Evolutionary conservation across 2,888 invertebrate species (phyloP).

Genomic region (Callyntrura sp.): DNA sequence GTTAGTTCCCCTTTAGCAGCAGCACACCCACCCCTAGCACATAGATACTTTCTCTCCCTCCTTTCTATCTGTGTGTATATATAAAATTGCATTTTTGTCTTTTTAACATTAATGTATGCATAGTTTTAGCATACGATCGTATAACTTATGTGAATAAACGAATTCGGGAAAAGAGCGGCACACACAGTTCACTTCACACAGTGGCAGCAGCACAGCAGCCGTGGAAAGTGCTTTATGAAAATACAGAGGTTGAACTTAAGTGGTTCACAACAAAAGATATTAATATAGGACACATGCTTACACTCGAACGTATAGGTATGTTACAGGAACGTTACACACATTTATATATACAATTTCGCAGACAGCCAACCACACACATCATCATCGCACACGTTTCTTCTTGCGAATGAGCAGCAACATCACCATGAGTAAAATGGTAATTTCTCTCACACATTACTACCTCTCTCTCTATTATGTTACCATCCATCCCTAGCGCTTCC

Average conservation of each 20-base stretch:
- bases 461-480: background rate
- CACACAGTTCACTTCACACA: background rate
- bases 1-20: too few relatives aligned
- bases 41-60: background rate
- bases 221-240: conserved; percentile 7
- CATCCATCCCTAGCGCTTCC: background rate
- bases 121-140: conserved; percentile 46
- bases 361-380: conserved; percentile 8
- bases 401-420: conserved; percentile 43
- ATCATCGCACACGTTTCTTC: conserved; percentile 1
- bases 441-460: conserved; percentile 43
- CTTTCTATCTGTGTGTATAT: background rate
- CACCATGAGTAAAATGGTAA: conserved; percentile 63
- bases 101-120: conserved; percentile 61
- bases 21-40: background rate
- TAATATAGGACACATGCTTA: conserved; percentile 14
- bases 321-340: background rate
- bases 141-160: conserved; percentile 44
- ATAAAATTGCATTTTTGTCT: conserved; percentile 51
- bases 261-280: conserved; percentile 32
- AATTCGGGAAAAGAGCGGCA: background rate
- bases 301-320: background rate
- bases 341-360: background rate
- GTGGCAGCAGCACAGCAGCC: background rate
- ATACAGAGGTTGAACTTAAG: conserved; percentile 26